Evolutionary conservation across 1,140 invertebrate species (phyloP), one percentile per base, ranked within the genome.

Genomic region (Dryas iulia): DNA sequence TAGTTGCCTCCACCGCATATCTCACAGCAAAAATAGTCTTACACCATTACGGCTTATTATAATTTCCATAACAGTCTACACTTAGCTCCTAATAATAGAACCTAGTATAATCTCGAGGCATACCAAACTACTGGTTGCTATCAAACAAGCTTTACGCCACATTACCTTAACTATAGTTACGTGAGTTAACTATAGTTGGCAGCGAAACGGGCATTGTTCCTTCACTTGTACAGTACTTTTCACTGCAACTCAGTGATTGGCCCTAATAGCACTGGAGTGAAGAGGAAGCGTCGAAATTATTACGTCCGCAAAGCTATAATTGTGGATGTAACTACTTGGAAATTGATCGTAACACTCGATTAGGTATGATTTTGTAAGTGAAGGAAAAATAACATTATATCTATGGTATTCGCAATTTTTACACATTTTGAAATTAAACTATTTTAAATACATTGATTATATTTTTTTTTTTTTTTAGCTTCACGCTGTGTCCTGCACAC

Each of bases 251-350:
- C 63, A 35, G 31, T 60, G 62, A 65, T 83, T 82, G 69, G 66
- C 67, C 75, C 68, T 83, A 86, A 84, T 81, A 69, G 23, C 35
- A 64, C 28, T 35, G 52, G 62, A 72, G 75, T 71, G 59, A 61
- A 68, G 74, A 78, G 83, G 79, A 82, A 81, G 72, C 65, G 30
- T 53, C 56, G 63, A 78, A 82, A 84, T 84, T 83, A 81, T 78
- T 69, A 64, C 78, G 75, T 86, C 79, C 82, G 74, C 69, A 39
- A 25, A 53, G 57, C 58, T 71, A 60, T 78, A 82, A 79, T 79
- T 81, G 75, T 76, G 21, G 26, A 71, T 76, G 68, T 69, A 69
- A 64, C 59, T 72, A 71, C 71, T 70, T 76, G 71, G 57, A 66
- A 76, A 71, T 72, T 71, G 62, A 24, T 26, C 28, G 11, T 26